Evolutionary conservation across 2,113 vertebrate species (phyloP), one percentile per base, ranked within the genome.

Genomic region (Aphelocoma coerulescens): DNA sequence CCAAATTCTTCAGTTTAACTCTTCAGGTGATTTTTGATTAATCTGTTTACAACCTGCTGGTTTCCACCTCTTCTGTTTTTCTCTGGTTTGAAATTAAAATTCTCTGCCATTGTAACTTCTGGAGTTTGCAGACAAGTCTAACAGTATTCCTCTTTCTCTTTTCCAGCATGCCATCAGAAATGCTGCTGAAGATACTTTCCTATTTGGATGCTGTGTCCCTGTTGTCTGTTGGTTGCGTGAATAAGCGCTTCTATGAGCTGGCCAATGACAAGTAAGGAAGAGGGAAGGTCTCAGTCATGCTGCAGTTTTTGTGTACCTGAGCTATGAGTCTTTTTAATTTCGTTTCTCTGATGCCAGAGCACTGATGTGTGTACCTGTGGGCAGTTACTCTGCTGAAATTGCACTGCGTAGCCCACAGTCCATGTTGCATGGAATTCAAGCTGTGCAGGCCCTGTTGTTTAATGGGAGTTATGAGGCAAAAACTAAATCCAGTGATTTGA

Each of bases 241-340:
- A 95, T 95, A 99, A 97, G 44, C 92, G 37, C 80, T 98, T 99
- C 94, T 96, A 97, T 93, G 97, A 98, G 24, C 97, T 99, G 72
- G 97, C 98, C 93, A 99, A 83, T 85, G 98, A 98, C 97, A 99
- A 99, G 99, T 99, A 98, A 98, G 99, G 71, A 84, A 79, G 48
- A 49, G 57, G 37, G 58, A 74, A 24, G 13, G 41, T 66, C 44
- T 81, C 72, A 69, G 59, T 21, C 0, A 2, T 55, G 33, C 48
- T n/a, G 16, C 32, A 48, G 32, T 44, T 75, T 75, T 73, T 44
- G 32, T 89, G 81, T 88, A 20, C 54, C 24, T 59, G 59, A 90
- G 27, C 69, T 81, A 79, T 6, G 46, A 82, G 43, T 46, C 26
- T 69, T 72, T 77, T 43, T 77, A 59, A 75, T 63, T 62, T 58